Evolutionary conservation across 2,113 vertebrate species (phyloP).

Genomic region (Eurypyga helias): DNA sequence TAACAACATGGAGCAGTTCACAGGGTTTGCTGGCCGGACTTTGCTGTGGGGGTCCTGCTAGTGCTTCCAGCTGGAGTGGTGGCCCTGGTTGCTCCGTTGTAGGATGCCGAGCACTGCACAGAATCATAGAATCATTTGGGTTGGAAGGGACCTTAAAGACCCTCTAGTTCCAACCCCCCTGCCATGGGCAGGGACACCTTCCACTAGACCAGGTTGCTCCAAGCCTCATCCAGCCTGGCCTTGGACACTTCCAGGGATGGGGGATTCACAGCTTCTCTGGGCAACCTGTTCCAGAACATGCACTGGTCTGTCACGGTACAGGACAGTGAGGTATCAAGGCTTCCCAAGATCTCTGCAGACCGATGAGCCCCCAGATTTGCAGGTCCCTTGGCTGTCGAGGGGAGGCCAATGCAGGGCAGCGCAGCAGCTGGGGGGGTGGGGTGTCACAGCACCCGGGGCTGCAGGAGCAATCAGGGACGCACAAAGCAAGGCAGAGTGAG

Average conservation of each 20-base stretch:
- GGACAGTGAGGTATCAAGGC: no score
- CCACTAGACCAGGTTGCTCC: no score
- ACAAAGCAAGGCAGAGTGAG: background rate
- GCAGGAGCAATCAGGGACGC: background rate
- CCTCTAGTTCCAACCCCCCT: no score
- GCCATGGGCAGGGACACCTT: no score
- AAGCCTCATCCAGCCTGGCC: no score
- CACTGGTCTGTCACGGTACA: accelerated
- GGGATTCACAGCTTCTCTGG: no score
- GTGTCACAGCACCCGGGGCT: background rate
- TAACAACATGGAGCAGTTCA: constrained; percentile 66
- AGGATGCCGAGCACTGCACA: background rate
- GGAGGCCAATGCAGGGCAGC: background rate
- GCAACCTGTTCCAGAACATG: no score
- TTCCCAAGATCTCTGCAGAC: background rate
- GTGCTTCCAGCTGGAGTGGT: background rate
- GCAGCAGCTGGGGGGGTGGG: background rate
- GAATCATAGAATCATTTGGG: no score
- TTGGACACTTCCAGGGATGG: no score
- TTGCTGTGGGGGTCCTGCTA: background rate
- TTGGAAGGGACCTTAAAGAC: no score
- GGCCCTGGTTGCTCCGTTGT: background rate
- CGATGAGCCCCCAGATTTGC: background rate
- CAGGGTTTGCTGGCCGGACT: constrained; percentile 62
- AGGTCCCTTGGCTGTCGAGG: background rate